Evolutionary conservation across 2,888 invertebrate genomes (phyloP), one percentile per base, ranked within the genome.

Genomic region (Torymus texanus): DNA sequence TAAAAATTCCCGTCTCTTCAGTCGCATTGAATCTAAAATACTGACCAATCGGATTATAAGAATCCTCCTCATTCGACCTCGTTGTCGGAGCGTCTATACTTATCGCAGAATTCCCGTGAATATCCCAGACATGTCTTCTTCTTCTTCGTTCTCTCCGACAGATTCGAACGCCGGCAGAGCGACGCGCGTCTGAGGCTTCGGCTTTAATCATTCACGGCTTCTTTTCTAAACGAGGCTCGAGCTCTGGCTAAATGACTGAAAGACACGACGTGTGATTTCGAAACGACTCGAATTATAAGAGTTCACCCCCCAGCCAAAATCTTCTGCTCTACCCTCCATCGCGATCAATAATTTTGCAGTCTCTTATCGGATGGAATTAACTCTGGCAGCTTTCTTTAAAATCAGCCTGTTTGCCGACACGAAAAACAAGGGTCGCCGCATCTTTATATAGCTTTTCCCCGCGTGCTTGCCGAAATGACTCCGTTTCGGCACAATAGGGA

Each of bases 21-120:
- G 59, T 72, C 50, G 24, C 24, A 55, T 13, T 63, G 66, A 72
- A 79, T 71, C 67, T 21, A 78, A 74, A 80, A 80, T 78, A 78
- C 79, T 75, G 72, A 77, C 73, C 74, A 78, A 80, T 80, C 74
- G 16, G 16, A 80, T 78, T 80, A 78, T 13, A 50, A 75, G 51
- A 76, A 68, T 63, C 11, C 18, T 12, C 51, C 18, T 12, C 51
- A 53, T 68, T 70, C 65, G 59, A 66, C 68, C 68, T 66, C 62
- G 72, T 59, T 65, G 74, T 50, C 14, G 21, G 18, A 18, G 41
- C 16, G 14, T 8, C 65, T 78, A 75, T 70, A 77, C 68, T 77
- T 59, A 53, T 73, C 76, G 14, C 56, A 41, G 65, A 55, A 61
- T 75, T 65, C 55, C 50, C 55, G 5, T 51, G 59, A 80, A 78